phyloP scores from a whole-genome alignment of 2,888 invertebrate genomes.

The Danaus chrysippus region DNA sequence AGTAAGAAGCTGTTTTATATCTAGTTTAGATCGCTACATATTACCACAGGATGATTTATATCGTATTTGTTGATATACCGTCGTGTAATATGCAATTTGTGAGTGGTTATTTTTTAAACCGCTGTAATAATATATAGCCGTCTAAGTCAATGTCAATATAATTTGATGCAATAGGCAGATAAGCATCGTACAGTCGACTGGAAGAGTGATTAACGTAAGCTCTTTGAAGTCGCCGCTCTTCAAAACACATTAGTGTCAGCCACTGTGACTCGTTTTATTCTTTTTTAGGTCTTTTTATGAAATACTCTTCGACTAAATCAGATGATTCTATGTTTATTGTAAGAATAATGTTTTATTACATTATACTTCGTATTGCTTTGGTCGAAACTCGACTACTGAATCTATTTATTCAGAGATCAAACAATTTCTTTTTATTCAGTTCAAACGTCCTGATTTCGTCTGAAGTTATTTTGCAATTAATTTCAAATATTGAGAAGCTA shows the following conservation, averaged over 20 bases:
- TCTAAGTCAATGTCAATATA: constrained; percentile 54
- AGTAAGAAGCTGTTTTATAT: too few species aligned
- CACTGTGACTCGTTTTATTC: constrained; percentile 4
- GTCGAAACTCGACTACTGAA: too few species aligned
- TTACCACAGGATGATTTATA: not conserved
- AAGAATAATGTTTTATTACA: too few species aligned
- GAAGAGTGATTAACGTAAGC: constrained; percentile 58
- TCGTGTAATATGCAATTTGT: constrained; percentile 6
- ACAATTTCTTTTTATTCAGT: too few species aligned
- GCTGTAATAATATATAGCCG: constrained; percentile 40
- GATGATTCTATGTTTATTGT: too few species aligned
- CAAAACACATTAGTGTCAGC: constrained; percentile 32
- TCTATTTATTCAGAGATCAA: too few species aligned
- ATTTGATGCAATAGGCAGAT: constrained; percentile 54
- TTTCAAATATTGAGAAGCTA: too few species aligned
- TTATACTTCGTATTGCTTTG: too few species aligned
- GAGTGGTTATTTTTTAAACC: constrained; percentile 9
- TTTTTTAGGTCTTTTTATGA: not conserved
- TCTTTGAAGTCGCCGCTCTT: constrained; percentile 40
- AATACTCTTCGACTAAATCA: too few species aligned
- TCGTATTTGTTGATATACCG: not conserved
- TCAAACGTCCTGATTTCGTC: too few species aligned
- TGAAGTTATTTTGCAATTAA: too few species aligned
- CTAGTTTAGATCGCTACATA: too few species aligned
- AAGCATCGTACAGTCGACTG: constrained; percentile 63